Conservation (phyloP, 2,888 invertebrate species). For the Lacanobia wlatinum region DNA sequence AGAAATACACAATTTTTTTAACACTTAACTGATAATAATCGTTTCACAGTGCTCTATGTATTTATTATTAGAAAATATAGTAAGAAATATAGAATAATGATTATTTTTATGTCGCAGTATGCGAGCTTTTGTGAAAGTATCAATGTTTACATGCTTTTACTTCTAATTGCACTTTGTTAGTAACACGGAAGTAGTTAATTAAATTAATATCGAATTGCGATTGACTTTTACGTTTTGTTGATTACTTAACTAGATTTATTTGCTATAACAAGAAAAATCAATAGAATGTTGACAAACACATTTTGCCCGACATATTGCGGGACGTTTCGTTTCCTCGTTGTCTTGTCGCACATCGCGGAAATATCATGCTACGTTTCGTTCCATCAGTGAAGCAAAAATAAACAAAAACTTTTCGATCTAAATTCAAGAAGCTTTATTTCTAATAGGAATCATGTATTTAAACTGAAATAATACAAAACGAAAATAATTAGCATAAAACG, state of each 20-base stretch:
- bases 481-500: background rate
- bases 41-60: constrained; percentile 15
- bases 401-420: too few relatives aligned
- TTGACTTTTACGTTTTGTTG: constrained; percentile 32
- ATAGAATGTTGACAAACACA: constrained; percentile 88
- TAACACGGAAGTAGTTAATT: constrained; percentile 18
- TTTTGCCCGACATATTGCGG: constrained; percentile 75
- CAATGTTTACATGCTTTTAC: constrained; percentile 35
- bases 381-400: background rate
- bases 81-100: constrained; percentile 23
- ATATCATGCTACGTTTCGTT: constrained; percentile 45
- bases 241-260: constrained; percentile 43
- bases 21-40: constrained; percentile 23
- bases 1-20: constrained; percentile 18
- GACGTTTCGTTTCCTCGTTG: constrained; percentile 64
- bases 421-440: background rate
- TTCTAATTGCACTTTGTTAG: constrained; percentile 29
- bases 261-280: constrained; percentile 72
- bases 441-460: fast-evolving
- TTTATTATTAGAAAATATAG: constrained; percentile 24
- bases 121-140: constrained; percentile 57
- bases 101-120: constrained; percentile 49
- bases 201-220: constrained; percentile 21
- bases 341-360: constrained; percentile 8
- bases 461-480: background rate